phyloP scores from a whole-genome alignment of 2,113 vertebrate genomes.

The Amia ocellicauda region DNA sequence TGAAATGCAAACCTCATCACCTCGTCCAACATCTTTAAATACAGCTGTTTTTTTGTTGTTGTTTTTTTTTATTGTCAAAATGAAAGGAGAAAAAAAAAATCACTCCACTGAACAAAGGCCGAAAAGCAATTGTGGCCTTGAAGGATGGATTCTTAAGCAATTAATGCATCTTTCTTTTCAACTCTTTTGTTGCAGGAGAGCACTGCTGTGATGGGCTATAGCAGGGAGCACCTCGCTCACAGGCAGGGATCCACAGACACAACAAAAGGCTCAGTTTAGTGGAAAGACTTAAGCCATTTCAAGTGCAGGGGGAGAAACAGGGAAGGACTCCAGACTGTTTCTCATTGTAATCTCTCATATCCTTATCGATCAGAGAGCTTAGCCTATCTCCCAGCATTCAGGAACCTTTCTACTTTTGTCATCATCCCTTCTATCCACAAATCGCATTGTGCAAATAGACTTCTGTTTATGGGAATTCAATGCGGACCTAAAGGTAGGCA shows the following conservation, averaged over 20 bases:
- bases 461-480: too few species aligned
- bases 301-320: slow-evolving; percentile 33
- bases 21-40: not conserved
- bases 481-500: too few species aligned
- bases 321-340: slow-evolving; percentile 48
- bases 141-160: slow-evolving; percentile 3
- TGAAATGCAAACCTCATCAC: not conserved
- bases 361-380: slow-evolving; percentile 46
- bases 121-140: slow-evolving; percentile 2
- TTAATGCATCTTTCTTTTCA: slow-evolving; percentile 24
- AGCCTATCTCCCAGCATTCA: slow-evolving; percentile 47
- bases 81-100: not conserved
- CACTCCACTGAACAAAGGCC: not conserved
- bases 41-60: not conserved
- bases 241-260: not conserved
- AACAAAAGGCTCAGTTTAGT: slow-evolving; percentile 20
- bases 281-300: slow-evolving; percentile 12
- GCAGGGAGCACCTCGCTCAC: not conserved
- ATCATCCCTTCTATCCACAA: slow-evolving; percentile 42
- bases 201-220: not conserved
- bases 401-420: slow-evolving; percentile 27
- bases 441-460: too few species aligned
- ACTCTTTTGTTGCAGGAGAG: slow-evolving; percentile 11
- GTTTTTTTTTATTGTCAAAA: slow-evolving; percentile 6
- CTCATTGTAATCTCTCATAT: slow-evolving; percentile 39